Percentiles rank a stretch among this genome's conserved stretches.
phyloP scores from a whole-genome alignment of 2,113 vertebrate species.

The Acrocephalus arundinaceus region DNA sequence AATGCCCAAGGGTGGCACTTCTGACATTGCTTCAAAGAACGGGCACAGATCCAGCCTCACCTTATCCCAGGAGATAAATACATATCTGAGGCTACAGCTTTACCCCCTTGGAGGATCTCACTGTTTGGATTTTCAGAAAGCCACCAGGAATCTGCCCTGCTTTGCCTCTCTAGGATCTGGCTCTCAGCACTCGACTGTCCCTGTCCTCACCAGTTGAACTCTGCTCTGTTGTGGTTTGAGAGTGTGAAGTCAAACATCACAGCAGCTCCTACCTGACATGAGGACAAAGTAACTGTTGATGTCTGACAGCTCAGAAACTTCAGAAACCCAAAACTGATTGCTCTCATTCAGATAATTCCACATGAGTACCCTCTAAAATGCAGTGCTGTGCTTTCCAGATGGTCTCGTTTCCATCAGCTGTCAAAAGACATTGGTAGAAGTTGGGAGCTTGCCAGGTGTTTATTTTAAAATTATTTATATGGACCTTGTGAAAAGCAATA shows the following conservation, averaged over 20 bases:
- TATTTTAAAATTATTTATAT: background rate
- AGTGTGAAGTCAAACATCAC: background rate
- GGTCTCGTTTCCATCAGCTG: background rate
- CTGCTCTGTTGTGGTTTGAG: background rate
- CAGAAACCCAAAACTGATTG: background rate
- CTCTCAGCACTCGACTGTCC: fast-evolving
- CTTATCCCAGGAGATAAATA: background rate
- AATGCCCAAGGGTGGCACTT: background rate
- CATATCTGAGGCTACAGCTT: fast-evolving
- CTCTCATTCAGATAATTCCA: background rate
- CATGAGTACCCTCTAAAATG: fast-evolving
- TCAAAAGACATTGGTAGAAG: background rate
- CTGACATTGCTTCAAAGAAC: background rate
- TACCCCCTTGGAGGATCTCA: background rate
- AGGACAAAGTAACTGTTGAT: fast-evolving
- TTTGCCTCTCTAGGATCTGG: background rate
- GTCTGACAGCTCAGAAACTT: background rate
- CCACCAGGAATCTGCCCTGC: background rate
- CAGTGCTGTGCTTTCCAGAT: background rate
- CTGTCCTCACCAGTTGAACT: background rate
- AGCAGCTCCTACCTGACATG: fast-evolving
- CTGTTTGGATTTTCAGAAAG: background rate
- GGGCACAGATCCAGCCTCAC: background rate
- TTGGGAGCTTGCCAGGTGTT: background rate
- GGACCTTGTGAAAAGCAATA: background rate